Base-by-base conservation (phyloP, 2,888 invertebrate species). In the Plebejus argus region DNA sequence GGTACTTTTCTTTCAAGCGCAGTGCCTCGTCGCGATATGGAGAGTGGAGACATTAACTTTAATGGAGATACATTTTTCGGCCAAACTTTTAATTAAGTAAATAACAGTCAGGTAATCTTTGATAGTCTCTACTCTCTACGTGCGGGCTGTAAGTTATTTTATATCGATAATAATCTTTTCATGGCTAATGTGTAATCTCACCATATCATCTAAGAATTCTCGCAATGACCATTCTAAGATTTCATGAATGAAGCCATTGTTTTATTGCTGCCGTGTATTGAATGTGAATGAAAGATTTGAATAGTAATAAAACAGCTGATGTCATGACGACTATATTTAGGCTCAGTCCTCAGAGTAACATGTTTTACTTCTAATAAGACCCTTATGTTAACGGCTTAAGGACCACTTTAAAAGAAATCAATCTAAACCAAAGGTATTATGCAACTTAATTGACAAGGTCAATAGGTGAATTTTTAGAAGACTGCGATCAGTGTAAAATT, bases 211-310 rank as follows among this genome's bases (percentile, higher is more conserved):
- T 79, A 76, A 76, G 71, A 76, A 76, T 79, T 72, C 77, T 53
- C 39, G 61, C 20, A 72, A 58, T 58, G 61, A 18, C 45, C 76
- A 76, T 84, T 84, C 83, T 82, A 53, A 82, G 82, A 82, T 81
- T 87, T 86, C 85, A 88, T 90, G 89, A 90, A 90, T 90, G 89
- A 87, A 87, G 79, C 84, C 82, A 85, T 88, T 89, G 88, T 88
- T 56, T n/a, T 35, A 70, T 28, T 18, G 18, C 6, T 18, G 6
- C 7, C 81, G 82, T 83, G 81, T 7, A 66, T 39, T 79, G 80
- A 80, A 82, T 82, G 76, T 79, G 78, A 81, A 81, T 33, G 56
- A 71, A 74, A 76, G 61, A 78, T 76, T 78, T 78, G 76, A 78
- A 77, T 79, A 77, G 78, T 78, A 77, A 71, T 77, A 72, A 76